A percentile compares a stretch with the other conserved stretches of the same genome.
phyloP scores from a whole-genome alignment of 2,113 vertebrate species.

The Dromaius novaehollandiae region DNA sequence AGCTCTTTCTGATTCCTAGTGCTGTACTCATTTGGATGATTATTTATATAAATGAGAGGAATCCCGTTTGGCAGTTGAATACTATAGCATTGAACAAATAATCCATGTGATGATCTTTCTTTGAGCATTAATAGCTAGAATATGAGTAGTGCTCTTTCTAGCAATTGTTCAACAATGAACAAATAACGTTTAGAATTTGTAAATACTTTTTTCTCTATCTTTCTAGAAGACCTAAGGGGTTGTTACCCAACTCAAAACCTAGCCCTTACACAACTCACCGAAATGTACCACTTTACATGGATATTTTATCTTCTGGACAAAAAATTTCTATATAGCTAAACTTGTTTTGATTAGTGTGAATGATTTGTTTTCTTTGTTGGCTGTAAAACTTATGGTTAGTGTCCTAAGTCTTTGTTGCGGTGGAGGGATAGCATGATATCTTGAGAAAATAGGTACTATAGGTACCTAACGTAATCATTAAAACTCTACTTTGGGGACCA shows the following conservation, averaged over 20 bases:
- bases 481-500: not conserved
- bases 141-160: not conserved
- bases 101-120: not conserved
- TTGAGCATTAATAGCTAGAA: not conserved
- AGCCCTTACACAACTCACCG: not conserved
- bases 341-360: not conserved
- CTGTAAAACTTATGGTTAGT: not conserved
- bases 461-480: not conserved
- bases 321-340: not conserved
- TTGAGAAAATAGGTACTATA: not conserved
- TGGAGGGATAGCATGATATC: not conserved
- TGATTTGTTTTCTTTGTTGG: not conserved
- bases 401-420: not conserved
- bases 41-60: not conserved
- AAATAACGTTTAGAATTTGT: not conserved
- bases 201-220: not conserved
- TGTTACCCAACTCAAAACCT: not conserved
- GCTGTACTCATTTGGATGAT: rapidly evolving
- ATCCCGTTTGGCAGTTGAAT: not conserved
- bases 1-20: not conserved
- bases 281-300: not conserved
- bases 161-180: not conserved
- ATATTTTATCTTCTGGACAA: not conserved
- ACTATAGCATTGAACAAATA: not conserved
- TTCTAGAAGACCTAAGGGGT: not conserved